Evolutionary conservation across 2,888 invertebrate genomes (phyloP), one percentile per base, ranked within the genome.

Genomic region (Scotopteryx bipunctaria): DNA sequence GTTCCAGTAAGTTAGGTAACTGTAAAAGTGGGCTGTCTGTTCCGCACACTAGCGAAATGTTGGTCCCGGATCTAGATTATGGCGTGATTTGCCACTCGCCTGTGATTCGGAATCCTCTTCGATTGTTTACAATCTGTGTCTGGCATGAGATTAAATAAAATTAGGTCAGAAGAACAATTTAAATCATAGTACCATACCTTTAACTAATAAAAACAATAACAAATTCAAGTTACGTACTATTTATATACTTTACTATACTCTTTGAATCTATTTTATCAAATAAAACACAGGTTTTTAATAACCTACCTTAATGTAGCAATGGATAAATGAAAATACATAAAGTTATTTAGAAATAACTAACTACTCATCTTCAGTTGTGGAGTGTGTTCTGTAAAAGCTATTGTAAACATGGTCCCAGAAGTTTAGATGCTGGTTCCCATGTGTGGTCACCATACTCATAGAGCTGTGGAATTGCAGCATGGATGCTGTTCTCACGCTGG

Each of bases 331-430:
- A 23, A 8, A 23, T 23, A 23, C 23, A 23, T n/a, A 23, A 21
- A 2, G n/a, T n/a, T n/a, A n/a, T 4, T 23, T 23, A 23, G 23
- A 23, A 23, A 23, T 23, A 3, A 23, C 11, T 16, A 9, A 21
- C 5, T 14, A 19, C 47, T 67, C 47, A 32, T 60, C 31, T 9
- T 61, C 60, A 6, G 41, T 40, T 3, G 53, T 45, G 5, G 35
- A 37, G 55, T 76, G 69, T 29, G 58, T 57, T 53, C 64, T 81
- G 36, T 84, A 83, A 59, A 81, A 88, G 31, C 66, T 76, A 1
- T 61, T 68, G 42, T 86, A 88, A 47, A 89, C 76, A 11, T 73
- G 72, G 13, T 87, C 83, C 86, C 86, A 87, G 48, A 88, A 85
- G 4, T 63, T 38, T 0, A 86, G 63, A 1, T 72, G 68, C 11